Conservation (phyloP, 1,140 invertebrate genomes). For the Brachionus manjavacas region DNA sequence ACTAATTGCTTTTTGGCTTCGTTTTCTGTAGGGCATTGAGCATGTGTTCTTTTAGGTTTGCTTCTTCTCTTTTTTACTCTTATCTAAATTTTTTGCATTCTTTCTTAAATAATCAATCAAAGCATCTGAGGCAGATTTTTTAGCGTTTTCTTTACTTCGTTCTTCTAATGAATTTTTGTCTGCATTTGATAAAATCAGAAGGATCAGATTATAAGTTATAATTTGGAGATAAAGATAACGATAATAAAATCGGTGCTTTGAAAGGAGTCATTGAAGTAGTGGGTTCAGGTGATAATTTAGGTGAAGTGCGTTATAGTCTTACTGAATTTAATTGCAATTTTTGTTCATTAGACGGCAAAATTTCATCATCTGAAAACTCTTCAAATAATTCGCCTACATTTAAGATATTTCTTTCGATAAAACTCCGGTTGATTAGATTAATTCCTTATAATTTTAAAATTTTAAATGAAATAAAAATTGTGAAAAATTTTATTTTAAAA, state of each 20-base stretch:
- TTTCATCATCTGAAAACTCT: too few relatives aligned
- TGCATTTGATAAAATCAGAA: not conserved
- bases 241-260: not conserved
- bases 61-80: not conserved
- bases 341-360: too few relatives aligned
- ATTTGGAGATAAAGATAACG: not conserved
- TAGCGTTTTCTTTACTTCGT: not conserved
- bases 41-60: not conserved
- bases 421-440: too few relatives aligned
- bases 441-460: too few relatives aligned
- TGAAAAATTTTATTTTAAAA: too few relatives aligned
- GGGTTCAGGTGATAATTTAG: not conserved
- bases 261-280: not conserved
- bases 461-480: too few relatives aligned
- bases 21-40: too few relatives aligned
- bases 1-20: not conserved
- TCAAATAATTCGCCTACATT: too few relatives aligned
- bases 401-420: too few relatives aligned
- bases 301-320: too few relatives aligned
- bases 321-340: too few relatives aligned
- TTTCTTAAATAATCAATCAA: not conserved
- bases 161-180: not conserved
- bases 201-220: not conserved
- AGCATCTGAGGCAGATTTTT: not conserved
- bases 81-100: not conserved